Conservation (phyloP, 1,140 invertebrate species). For the Ostrea edulis region DNA sequence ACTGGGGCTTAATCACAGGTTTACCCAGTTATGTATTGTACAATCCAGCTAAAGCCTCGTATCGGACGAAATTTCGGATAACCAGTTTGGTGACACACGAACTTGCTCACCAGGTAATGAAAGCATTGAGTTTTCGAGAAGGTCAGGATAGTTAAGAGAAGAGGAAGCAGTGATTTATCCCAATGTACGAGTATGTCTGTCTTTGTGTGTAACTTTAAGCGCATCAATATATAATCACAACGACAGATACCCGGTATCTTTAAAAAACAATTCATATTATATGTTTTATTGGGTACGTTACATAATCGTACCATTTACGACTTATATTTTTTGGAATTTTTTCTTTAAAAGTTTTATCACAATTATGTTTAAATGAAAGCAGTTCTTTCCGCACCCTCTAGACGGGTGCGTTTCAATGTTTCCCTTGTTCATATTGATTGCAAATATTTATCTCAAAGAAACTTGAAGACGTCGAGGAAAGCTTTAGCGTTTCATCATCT, state of each 20-base stretch:
- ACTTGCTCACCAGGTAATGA: slow-evolving; percentile 82
- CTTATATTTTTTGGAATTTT: too few species aligned
- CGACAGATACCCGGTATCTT: too few species aligned
- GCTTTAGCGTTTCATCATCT: too few species aligned
- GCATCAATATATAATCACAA: not conserved
- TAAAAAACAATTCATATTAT: not conserved
- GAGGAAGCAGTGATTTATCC: not conserved
- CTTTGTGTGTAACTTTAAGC: not conserved
- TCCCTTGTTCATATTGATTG: too few species aligned
- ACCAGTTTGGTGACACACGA: slow-evolving; percentile 80
- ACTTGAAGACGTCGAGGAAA: too few species aligned
- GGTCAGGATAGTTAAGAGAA: not conserved
- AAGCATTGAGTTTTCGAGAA: not conserved
- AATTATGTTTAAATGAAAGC: too few species aligned
- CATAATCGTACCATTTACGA: too few species aligned
- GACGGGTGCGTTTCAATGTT: too few species aligned
- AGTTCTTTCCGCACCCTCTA: too few species aligned
- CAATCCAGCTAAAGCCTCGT: slow-evolving; percentile 77
- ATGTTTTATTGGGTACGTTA: too few species aligned
- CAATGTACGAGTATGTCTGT: not conserved
- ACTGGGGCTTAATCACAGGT: slow-evolving; percentile 94
- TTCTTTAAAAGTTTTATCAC: too few species aligned
- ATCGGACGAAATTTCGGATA: slow-evolving; percentile 49
- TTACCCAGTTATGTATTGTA: slow-evolving; percentile 90
- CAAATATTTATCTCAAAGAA: too few species aligned